Percentiles rank a stretch among this genome's conserved stretches.
Evolutionary conservation across 2,113 vertebrate species (phyloP).

Genomic region (Anas platyrhynchos): DNA sequence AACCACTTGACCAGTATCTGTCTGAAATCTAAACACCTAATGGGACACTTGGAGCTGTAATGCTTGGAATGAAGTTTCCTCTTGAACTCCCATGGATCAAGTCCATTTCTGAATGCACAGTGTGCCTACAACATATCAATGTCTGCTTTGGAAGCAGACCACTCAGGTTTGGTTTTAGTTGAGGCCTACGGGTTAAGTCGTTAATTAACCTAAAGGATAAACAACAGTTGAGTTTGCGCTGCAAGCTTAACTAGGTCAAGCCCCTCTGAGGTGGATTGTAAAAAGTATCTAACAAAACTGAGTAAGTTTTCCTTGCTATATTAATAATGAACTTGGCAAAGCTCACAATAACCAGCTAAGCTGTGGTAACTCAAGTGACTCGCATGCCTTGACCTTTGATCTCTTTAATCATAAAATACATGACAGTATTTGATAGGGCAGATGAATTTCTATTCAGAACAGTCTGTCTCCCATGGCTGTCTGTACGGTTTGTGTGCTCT

Average conservation of each 20-base stretch:
- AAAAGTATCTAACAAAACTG: slow-evolving; percentile 15
- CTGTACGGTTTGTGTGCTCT: background rate
- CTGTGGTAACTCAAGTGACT: background rate
- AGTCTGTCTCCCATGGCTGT: background rate
- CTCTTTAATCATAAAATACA: background rate
- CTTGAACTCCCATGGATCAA: background rate
- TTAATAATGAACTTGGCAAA: background rate
- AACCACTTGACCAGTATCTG: background rate
- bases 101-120: background rate
- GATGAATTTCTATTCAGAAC: background rate
- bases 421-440: background rate
- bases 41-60: background rate
- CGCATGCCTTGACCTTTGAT: background rate
- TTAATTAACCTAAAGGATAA: slow-evolving; percentile 39
- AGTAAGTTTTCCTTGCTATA: slow-evolving; percentile 9
- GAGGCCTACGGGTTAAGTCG: background rate
- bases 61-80: background rate
- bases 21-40: background rate
- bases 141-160: background rate
- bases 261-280: background rate
- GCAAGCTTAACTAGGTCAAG: slow-evolving; percentile 16
- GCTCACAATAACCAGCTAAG: background rate
- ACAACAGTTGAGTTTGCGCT: background rate
- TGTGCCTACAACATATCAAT: background rate
- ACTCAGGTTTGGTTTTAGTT: background rate